phyloP scores from a whole-genome alignment of 2,888 invertebrate species.

The Caenorhabditis japonica region DNA sequence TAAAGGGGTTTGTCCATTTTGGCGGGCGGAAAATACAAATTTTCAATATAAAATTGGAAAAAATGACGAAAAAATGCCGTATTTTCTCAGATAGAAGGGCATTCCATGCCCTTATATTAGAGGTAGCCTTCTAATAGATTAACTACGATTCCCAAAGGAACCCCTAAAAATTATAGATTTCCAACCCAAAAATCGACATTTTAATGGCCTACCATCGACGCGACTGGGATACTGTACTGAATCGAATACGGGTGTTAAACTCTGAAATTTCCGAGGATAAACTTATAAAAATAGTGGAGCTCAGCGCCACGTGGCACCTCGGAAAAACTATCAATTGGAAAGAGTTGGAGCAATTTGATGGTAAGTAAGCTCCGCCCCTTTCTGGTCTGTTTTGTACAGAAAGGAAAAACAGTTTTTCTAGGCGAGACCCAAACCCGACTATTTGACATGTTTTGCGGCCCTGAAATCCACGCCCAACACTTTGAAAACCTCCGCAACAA shows the following conservation, averaged over 20 bases:
- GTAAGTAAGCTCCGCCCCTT: too few relatives aligned
- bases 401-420: constrained; percentile 7
- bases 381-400: too few relatives aligned
- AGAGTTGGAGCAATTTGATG: not conserved
- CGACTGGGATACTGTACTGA: constrained; percentile 10
- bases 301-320: constrained; percentile 8
- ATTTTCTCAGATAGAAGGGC: too few relatives aligned
- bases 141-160: too few relatives aligned
- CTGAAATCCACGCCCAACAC: not conserved
- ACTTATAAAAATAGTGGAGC: not conserved
- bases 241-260: not conserved
- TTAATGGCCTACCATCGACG: not conserved
- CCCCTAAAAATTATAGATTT: too few relatives aligned
- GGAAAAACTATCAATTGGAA: constrained; percentile 7
- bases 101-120: not conserved
- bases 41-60: not conserved
- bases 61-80: not conserved
- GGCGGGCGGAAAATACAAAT: not conserved
- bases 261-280: not conserved
- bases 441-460: constrained; percentile 23
- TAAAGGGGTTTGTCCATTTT: not conserved
- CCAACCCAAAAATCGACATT: not conserved
- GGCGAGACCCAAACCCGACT: constrained; percentile 23
- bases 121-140: not conserved
- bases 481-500: not conserved